phyloP scores from a whole-genome alignment of 1,140 invertebrate species.

The Mycetomoellerius zeteki region DNA sequence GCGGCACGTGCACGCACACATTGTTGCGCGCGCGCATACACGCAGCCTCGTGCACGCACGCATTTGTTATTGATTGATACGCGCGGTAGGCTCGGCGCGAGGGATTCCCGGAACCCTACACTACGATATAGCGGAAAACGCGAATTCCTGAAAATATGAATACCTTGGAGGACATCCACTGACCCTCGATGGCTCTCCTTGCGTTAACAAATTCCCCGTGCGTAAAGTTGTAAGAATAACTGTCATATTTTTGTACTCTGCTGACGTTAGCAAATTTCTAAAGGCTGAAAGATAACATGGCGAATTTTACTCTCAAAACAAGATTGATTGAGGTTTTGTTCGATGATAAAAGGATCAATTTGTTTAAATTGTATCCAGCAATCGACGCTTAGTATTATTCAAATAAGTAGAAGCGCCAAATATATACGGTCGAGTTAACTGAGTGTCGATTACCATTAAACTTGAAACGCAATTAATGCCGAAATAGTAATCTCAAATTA shows the following conservation, averaged over 20 bases:
- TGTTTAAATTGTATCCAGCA: neutral
- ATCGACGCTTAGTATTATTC: too few species aligned
- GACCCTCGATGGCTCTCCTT: neutral
- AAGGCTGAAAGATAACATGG: neutral
- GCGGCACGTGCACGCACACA: conserved; percentile 81
- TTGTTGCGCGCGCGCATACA: conserved; percentile 25
- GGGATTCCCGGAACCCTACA: conserved; percentile 59
- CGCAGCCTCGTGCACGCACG: conserved; percentile 61
- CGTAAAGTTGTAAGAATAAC: neutral
- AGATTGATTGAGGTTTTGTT: neutral
- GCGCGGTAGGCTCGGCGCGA: conserved; percentile 68
- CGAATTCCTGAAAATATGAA: conserved; percentile 10
- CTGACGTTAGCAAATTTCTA: neutral
- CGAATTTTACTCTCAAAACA: neutral
- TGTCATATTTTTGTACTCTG: neutral
- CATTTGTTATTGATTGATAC: conserved; percentile 78
- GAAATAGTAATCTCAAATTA: too few species aligned
- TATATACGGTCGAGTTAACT: too few species aligned
- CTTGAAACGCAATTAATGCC: too few species aligned
- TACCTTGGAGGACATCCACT: neutral
- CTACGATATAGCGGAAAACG: neutral
- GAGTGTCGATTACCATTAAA: too few species aligned
- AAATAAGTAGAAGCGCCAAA: too few species aligned
- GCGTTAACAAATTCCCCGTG: neutral
- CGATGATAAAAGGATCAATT: neutral